Conservation (phyloP, 2,797 vertebrate genomes). For the Clamator glandarius region DNA sequence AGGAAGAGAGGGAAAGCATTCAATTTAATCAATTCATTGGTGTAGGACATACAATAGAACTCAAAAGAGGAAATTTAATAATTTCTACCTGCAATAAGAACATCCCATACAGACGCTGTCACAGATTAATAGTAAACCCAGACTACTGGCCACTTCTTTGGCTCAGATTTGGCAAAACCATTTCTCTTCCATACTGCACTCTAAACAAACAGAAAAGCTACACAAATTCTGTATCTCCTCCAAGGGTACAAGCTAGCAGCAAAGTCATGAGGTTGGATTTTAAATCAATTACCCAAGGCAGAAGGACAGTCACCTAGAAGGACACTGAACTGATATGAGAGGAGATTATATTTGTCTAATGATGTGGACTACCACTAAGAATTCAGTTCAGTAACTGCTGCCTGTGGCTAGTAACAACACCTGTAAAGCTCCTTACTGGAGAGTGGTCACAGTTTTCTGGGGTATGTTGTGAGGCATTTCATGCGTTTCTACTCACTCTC, state of each 20-base stretch:
- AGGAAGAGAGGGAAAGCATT: neutral
- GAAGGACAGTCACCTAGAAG: neutral
- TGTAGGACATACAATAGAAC: neutral
- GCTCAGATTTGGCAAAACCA: neutral
- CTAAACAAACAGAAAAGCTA: neutral
- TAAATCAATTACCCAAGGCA: neutral
- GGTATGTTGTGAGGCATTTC: neutral
- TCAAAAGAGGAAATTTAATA: neutral
- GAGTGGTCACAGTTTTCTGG: neutral
- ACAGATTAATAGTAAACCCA: neutral
- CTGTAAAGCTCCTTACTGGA: neutral
- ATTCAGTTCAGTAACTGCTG: neutral
- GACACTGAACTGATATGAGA: neutral
- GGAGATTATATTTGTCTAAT: neutral
- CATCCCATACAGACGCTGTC: neutral
- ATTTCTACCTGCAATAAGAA: neutral
- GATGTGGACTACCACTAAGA: neutral
- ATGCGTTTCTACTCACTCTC: conserved; percentile 48
- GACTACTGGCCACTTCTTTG: neutral
- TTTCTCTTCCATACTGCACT: neutral
- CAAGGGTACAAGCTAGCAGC: neutral
- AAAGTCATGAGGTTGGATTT: neutral
- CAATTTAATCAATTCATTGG: neutral
- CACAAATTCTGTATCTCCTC: neutral
- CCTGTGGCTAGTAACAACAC: neutral